Evolutionary conservation across 2,113 vertebrate genomes (phyloP).

Genomic region (Alethe diademata): DNA sequence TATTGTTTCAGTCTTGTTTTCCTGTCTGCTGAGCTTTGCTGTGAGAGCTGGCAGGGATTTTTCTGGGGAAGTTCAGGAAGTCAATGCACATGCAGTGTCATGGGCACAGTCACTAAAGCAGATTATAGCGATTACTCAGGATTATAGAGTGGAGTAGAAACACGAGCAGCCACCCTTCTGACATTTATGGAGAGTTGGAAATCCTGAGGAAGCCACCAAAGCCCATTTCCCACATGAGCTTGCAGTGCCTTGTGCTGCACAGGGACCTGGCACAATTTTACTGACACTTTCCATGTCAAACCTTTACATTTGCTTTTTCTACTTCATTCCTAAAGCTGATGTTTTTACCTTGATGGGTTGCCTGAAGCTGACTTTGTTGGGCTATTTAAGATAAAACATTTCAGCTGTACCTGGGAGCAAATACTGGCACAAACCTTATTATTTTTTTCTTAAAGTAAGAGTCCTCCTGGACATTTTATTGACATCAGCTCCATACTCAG

Average conservation of each 20-base stretch:
- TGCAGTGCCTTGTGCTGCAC: background rate
- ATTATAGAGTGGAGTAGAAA: background rate
- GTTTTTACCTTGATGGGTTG: background rate
- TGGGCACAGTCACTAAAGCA: background rate
- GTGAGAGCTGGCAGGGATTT: background rate
- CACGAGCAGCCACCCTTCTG: background rate
- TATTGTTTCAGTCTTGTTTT: background rate
- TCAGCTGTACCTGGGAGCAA: background rate
- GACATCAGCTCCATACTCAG: background rate
- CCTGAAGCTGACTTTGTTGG: background rate
- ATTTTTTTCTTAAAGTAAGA: background rate
- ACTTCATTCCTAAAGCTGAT: background rate
- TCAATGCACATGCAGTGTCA: background rate
- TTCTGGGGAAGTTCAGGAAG: background rate
- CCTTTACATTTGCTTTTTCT: background rate
- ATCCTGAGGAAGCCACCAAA: background rate
- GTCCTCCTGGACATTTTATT: background rate
- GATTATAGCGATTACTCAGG: background rate
- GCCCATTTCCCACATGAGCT: fast-evolving
- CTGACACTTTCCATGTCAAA: background rate
- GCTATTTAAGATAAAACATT: background rate
- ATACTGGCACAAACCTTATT: background rate
- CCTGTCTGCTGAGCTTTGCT: background rate
- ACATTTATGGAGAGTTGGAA: background rate
- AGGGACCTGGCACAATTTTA: background rate